Percentiles rank a stretch among this genome's conserved stretches.
Conservation (phyloP, 2,888 invertebrate genomes). For the Cerastoderma edule region DNA sequence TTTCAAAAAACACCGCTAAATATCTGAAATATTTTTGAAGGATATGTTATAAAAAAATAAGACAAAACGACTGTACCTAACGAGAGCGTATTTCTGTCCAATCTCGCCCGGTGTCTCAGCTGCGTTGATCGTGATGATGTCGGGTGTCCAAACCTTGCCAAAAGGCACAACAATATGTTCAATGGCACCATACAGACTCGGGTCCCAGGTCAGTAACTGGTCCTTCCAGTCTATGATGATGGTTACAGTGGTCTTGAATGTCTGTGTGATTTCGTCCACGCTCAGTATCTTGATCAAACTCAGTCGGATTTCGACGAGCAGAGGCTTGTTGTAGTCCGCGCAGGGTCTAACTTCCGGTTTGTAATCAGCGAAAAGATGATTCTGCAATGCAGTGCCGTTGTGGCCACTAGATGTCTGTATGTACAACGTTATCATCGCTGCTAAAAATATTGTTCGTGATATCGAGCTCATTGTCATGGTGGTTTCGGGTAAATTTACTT, state of each 20-base stretch:
- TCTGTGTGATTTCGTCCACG: conserved; percentile 40
- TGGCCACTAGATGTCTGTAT: too few species aligned
- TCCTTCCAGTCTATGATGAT: conserved; percentile 37
- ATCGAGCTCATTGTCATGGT: too few species aligned
- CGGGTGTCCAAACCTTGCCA: conserved; percentile 41
- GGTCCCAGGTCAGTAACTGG: conserved; percentile 39
- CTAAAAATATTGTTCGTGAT: too few species aligned
- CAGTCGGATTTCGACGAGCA: conserved; percentile 5
- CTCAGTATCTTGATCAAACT: conserved; percentile 33
- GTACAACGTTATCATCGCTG: too few species aligned
- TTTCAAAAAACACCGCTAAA: too few species aligned
- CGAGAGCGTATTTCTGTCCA: conserved; percentile 28
- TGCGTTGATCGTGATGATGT: conserved; percentile 34
- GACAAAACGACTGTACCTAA: conserved; percentile 7
- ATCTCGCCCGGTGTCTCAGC: conserved; percentile 32
- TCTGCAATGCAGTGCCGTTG: too few species aligned
- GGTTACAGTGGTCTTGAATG: conserved; percentile 33
- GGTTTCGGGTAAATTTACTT: too few species aligned
- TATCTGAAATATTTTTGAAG: too few species aligned
- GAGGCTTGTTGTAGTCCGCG: background rate
- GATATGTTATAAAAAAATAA: too few species aligned
- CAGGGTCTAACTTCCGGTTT: conserved; percentile 13
- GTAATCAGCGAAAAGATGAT: too few species aligned
- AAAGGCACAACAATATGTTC: conserved; percentile 29
- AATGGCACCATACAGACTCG: conserved; percentile 19